A percentile compares a stretch with the other conserved stretches of the same genome.
Conservation (phyloP, 2,888 invertebrate species). For the Syritta pipiens region DNA sequence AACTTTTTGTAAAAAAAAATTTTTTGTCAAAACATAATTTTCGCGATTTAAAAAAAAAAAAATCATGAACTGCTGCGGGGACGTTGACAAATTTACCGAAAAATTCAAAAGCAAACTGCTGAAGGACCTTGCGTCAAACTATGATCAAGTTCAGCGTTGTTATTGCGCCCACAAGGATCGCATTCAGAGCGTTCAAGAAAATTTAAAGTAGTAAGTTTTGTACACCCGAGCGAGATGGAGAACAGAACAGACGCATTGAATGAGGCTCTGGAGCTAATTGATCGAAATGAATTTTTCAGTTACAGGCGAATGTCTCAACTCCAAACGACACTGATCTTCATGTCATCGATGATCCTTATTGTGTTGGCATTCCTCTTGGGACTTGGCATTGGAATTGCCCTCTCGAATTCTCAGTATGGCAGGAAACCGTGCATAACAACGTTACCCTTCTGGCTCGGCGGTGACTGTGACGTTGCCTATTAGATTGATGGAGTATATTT, state of each 20-base stretch:
- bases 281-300: too few species aligned
- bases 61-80: not conserved
- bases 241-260: too few species aligned
- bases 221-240: too few species aligned
- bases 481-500: not conserved
- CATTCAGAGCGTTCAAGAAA: constrained; percentile 34
- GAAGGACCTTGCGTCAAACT: constrained; percentile 38
- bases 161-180: constrained; percentile 45
- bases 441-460: not conserved
- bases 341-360: not conserved
- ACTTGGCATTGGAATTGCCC: constrained; percentile 3
- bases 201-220: constrained; percentile 45
- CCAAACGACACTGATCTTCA: not conserved
- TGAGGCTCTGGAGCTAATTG: too few species aligned
- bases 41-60: not conserved
- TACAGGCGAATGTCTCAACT: constrained; percentile 12
- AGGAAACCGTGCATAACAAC: not conserved
- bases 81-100: constrained; percentile 1
- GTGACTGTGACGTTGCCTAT: constrained; percentile 8
- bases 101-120: constrained; percentile 15
- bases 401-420: constrained; percentile 7
- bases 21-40: not conserved
- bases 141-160: constrained; percentile 18
- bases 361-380: constrained; percentile 4
- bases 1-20: not conserved